Evolutionary conservation across 2,888 invertebrate species (phyloP).

Genomic region (Chirona hameri): DNA sequence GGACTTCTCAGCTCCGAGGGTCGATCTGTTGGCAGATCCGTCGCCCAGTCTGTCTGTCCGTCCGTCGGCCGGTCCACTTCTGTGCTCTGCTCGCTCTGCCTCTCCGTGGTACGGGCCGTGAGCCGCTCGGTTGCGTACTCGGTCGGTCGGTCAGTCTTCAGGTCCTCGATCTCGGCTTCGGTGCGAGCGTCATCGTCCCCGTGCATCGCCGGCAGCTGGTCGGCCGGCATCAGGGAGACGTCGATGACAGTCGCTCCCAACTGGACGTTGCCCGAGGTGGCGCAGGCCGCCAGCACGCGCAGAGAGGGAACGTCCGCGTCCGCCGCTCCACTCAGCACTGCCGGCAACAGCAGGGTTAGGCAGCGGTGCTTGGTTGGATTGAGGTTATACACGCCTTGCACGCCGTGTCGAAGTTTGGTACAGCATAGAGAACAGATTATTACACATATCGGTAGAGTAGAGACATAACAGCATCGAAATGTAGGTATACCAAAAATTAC

Average conservation of each 20-base stretch:
- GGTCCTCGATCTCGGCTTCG: constrained; percentile 38
- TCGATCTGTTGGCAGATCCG: too few species aligned
- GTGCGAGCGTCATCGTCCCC: constrained; percentile 37
- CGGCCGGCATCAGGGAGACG: constrained; percentile 4
- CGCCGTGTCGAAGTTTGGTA: too few species aligned
- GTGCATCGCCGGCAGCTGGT: background rate
- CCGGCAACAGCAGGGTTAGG: background rate
- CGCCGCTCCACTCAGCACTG: constrained; percentile 57
- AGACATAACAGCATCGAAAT: too few species aligned
- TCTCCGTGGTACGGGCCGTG: background rate
- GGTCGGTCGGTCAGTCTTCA: constrained; percentile 25
- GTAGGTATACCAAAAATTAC: too few species aligned
- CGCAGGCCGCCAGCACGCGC: background rate
- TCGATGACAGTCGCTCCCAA: background rate
- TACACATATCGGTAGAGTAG: too few species aligned
- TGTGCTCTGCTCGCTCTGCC: too few species aligned
- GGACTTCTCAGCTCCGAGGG: too few species aligned
- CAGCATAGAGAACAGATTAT: too few species aligned
- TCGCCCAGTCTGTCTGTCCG: too few species aligned
- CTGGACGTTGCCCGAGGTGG: background rate
- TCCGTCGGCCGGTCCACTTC: too few species aligned
- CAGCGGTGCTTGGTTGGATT: too few species aligned
- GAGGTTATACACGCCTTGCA: too few species aligned
- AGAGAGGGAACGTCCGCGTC: background rate
- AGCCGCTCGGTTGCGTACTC: background rate